These are phyloP conservation scores for Lophius piscatorius DNA, from an alignment of 2,113 vertebrate species.

Conservation along the genomic window DNA sequence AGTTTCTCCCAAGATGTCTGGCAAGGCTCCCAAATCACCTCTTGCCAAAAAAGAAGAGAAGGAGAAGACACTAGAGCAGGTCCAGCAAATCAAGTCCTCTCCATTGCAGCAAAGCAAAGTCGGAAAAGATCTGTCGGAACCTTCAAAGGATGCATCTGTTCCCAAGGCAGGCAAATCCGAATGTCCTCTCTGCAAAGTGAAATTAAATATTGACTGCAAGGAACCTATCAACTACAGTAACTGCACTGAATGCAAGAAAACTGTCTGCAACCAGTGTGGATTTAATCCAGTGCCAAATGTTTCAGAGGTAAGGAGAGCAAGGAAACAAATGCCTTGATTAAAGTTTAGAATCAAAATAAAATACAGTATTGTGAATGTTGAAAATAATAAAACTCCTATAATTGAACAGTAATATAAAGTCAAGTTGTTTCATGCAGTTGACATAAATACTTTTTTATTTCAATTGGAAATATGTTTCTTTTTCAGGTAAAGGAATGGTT, in stretches of 20 bases:
- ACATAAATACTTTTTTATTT: slow-evolving; percentile 10
- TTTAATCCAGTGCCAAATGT: slow-evolving; percentile 87
- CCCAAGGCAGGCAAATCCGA: slow-evolving; percentile 39
- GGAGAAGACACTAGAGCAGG: slow-evolving; percentile 57
- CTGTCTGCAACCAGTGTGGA: slow-evolving; percentile 93
- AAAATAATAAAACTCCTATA: background rate
- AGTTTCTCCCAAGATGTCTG: slow-evolving; percentile 60
- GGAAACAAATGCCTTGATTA: background rate
- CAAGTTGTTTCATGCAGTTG: background rate
- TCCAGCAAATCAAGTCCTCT: slow-evolving; percentile 43
- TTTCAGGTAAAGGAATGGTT: slow-evolving; percentile 90
- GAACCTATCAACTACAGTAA: slow-evolving; percentile 90
- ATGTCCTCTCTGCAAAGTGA: slow-evolving; percentile 91
- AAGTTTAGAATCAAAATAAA: background rate
- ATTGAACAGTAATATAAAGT: background rate
- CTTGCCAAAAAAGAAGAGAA: slow-evolving; percentile 48
- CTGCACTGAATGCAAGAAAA: slow-evolving; percentile 90
- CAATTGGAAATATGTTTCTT: slow-evolving; percentile 13
- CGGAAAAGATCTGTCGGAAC: slow-evolving; percentile 47
- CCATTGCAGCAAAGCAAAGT: slow-evolving; percentile 66
- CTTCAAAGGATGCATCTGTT: slow-evolving; percentile 42
- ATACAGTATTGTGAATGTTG: accelerated
- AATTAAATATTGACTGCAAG: slow-evolving; percentile 83
- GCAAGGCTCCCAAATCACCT: slow-evolving; percentile 38
- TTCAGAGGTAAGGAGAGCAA: slow-evolving; percentile 82